Conservation (phyloP, 1,140 invertebrate species). For the Drosophila nigromelanica region DNA sequence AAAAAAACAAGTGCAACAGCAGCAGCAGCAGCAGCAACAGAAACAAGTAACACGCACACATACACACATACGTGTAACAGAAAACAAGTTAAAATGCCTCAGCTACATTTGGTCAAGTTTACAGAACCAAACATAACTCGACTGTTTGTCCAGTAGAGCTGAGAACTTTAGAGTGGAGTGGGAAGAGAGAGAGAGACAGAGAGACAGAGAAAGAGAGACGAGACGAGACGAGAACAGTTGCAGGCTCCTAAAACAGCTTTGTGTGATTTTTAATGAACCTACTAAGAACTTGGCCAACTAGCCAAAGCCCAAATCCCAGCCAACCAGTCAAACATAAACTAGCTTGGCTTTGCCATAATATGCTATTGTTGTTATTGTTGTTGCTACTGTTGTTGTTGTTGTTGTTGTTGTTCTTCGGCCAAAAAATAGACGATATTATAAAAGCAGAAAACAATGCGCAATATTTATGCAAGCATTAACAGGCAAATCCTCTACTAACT, state of each 20-base stretch:
- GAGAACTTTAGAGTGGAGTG: slow-evolving; percentile 11
- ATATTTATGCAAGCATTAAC: slow-evolving; percentile 78
- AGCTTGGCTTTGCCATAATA: slow-evolving; percentile 58
- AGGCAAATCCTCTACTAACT: slow-evolving; percentile 41
- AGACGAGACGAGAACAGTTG: slow-evolving; percentile 5
- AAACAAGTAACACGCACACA: slow-evolving; percentile 50
- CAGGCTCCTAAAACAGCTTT: slow-evolving; percentile 32
- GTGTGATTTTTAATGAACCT: slow-evolving; percentile 78
- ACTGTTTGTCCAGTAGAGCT: slow-evolving; percentile 13
- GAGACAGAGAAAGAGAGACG: not conserved
- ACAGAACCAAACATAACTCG: slow-evolving; percentile 49
- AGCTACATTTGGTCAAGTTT: slow-evolving; percentile 78
- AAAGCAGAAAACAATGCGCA: slow-evolving; percentile 63
- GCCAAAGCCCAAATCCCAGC: slow-evolving; percentile 17
- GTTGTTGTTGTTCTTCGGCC: not conserved
- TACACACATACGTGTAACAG: slow-evolving; percentile 55
- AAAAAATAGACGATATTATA: slow-evolving; percentile 25
- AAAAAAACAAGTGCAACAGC: slow-evolving; percentile 50
- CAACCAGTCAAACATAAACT: slow-evolving; percentile 64
- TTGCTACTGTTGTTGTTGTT: slow-evolving; percentile 49
- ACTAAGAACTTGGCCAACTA: slow-evolving; percentile 64
- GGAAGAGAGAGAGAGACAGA: not conserved
- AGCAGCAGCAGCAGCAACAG: slow-evolving; percentile 45
- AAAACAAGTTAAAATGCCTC: slow-evolving; percentile 78
- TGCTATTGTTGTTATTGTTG: slow-evolving; percentile 49